Evolutionary conservation across 1,140 invertebrate species (phyloP), one percentile per base, ranked within the genome.

Genomic region (Bombus superbus): DNA sequence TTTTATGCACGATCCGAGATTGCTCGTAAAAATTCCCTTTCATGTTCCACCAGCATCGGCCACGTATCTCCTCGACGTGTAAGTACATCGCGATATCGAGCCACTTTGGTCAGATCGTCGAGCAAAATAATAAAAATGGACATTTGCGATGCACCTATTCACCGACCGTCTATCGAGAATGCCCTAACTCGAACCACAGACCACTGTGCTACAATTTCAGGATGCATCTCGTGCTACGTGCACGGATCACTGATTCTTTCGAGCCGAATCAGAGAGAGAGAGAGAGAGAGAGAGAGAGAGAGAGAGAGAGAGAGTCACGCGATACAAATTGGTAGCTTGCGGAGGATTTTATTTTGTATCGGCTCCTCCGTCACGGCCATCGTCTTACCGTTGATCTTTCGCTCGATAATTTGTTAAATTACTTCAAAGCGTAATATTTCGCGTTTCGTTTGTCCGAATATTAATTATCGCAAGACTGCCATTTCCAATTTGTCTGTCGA

Each of bases 1-100:
- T 22, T 81, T 73, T 81, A 81, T 73, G 69, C 47, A 28, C 10
- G 53, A 42, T 38, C 38, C 38, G 42, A 73, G 57, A 74, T 64
- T 25, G 81, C 71, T 74, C 81, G 57, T 82, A 82, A 82, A 82
- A 75, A 75, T 82, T 82, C 81, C 32, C 71, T 82, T 82, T 82
- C 69, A 82, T 66, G 40, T 82, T 64, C 32, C 22, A 53, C 9
- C 22, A 53, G 47, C 5, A 53, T 53, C 3, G 40, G 38, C 0
- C 6, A 74, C 80, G 42, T 66, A 32, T 64, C 69, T 62, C 32
- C 68, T 59, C 68, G 6, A 35, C 28, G 8, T 68, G 28, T 72
- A 71, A 59, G 68, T 42, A 72, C 11, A 44, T 59, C 47, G 47
- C n/a, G 44, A 71, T 71, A 81, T 57, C 66, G 66, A 15, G 35